Conservation (phyloP, 2,888 invertebrate genomes). For the Thera britannica region DNA sequence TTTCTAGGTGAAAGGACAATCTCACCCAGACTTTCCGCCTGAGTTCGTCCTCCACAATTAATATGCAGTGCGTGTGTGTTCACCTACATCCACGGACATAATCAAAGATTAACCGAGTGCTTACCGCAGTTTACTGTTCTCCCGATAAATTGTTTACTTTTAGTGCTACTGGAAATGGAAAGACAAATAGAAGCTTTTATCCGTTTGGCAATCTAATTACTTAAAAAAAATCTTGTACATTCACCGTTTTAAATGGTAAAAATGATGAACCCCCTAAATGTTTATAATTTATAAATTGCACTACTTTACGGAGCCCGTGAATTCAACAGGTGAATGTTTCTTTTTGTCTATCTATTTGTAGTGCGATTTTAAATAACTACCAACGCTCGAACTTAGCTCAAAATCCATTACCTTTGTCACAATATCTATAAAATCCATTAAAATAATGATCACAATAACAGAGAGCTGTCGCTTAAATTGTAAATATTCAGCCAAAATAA, state of each 20-base stretch:
- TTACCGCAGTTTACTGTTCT: conserved; percentile 39
- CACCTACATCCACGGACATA: conserved; percentile 40
- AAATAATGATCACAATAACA: conserved; percentile 4
- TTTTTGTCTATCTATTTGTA: too few relatives aligned
- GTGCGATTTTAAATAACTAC: too few relatives aligned
- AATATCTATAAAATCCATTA: conserved; percentile 1
- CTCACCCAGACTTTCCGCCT: conserved; percentile 1
- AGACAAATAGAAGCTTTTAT: conserved; percentile 26
- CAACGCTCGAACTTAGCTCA: too few relatives aligned
- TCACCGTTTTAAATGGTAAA: too few relatives aligned
- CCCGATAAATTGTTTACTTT: conserved; percentile 35
- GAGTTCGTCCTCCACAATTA: conserved; percentile 29
- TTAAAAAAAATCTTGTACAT: not conserved
- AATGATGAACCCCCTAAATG: too few relatives aligned
- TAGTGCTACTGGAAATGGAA: conserved; percentile 29
- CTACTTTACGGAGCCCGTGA: too few relatives aligned
- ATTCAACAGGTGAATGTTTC: too few relatives aligned
- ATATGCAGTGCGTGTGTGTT: conserved; percentile 33
- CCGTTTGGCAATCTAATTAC: conserved; percentile 12
- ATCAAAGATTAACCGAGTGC: conserved; percentile 42
- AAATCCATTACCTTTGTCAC: not conserved
- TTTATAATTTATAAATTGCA: too few relatives aligned
- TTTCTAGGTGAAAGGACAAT: not conserved
- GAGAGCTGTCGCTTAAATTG: conserved; percentile 10
- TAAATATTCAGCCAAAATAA: conserved; percentile 28